These are phyloP conservation scores for Caenorhabditis sp. DNA, from an alignment of 2,888 invertebrate genomes.

Conservation along the genomic window DNA sequence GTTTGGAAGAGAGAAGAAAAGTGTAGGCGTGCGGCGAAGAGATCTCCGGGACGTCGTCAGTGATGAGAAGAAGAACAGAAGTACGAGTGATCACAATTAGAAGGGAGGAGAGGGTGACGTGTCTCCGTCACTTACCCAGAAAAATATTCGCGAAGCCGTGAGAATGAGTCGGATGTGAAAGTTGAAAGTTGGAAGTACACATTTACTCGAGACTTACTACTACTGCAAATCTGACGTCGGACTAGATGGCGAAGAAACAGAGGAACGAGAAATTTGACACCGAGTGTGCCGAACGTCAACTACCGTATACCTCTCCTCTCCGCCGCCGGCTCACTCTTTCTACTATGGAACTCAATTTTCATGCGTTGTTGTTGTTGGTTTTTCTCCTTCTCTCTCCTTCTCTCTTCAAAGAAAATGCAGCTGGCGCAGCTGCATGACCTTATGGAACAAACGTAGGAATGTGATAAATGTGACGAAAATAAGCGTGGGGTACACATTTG, in stretches of 20 bases:
- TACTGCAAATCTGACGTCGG: neutral
- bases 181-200: neutral
- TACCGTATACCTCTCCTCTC: too few species aligned
- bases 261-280: neutral
- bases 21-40: conserved; percentile 19
- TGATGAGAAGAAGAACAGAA: conserved; percentile 1
- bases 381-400: conserved; percentile 3
- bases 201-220: neutral
- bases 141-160: neutral
- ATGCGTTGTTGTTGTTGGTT: conserved; percentile 5
- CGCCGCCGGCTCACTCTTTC: neutral
- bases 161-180: neutral
- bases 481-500: conserved; percentile 7
- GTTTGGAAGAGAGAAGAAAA: neutral
- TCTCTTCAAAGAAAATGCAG: conserved; percentile 9
- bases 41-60: neutral
- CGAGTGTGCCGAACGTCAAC: neutral
- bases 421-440: conserved; percentile 30
- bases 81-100: neutral
- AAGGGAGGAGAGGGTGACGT: neutral
- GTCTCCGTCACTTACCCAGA: neutral
- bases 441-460: conserved; percentile 19
- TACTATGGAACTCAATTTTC: neutral
- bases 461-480: conserved; percentile 34
- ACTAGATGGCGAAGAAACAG: neutral